Evolutionary conservation across 2,888 invertebrate genomes (phyloP), one percentile per base, ranked within the genome.

Genomic region (Sinhomidia bicolor): DNA sequence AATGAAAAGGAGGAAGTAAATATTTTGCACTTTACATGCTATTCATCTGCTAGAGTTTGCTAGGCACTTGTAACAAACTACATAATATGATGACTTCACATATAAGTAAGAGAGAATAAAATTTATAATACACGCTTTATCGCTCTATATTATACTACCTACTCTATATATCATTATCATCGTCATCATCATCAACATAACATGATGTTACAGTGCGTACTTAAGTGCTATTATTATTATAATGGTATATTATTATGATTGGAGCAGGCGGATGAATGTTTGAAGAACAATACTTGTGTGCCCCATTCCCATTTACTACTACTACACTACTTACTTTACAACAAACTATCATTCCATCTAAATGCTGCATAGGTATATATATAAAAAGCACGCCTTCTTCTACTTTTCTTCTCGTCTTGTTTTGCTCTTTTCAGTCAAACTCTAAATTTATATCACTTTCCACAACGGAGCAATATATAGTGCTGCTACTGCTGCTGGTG

Each of bases 231-330:
- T n/a, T 29, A 85, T 85, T 65, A 65, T 65, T 32, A 65, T 65
- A 65, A 65, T 65, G 29, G 57, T n/a, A 76, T 76, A 76, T 29
- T 26, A 85, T 65, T 78, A 78, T 65, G 85, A 85, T 85, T 85
- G 78, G 65, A 65, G 17, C 12, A 14, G 29, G 62, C 65, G 65
- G 65, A 85, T 85, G 85, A 85, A 17, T 85, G 85, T 85, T 85
- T 85, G 85, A 85, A 85, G 85, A 85, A 85, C 85, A 85, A 85
- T 85, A 74, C 84, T 84, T 51, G 78, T 78, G 78, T n/a, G n/a
- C n/a, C n/a, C n/a, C n/a, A n/a, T n/a, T 78, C 47, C 85, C 57
- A 76, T 74, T 83, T 78, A 62, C 29, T 14, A n/a, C n/a, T n/a
- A n/a, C n/a, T n/a, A n/a, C n/a, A n/a, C n/a, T n/a, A n/a, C n/a